These are phyloP conservation scores for Ailuropoda melanoleuca DNA, from an alignment of 2,113 vertebrate genomes.

Conservation along the genomic window DNA sequence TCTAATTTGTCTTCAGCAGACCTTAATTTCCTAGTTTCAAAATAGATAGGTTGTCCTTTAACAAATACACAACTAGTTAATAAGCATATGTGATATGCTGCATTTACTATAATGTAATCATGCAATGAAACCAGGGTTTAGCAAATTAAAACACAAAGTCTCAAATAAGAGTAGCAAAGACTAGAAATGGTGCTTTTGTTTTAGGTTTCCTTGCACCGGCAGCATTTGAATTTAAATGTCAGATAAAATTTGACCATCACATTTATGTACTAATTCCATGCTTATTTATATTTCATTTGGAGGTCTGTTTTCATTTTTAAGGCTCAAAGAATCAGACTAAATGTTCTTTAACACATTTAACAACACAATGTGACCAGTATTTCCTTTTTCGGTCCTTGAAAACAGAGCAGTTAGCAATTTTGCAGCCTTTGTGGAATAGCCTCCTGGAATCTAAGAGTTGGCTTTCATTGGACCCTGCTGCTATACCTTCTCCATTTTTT, in stretches of 20 bases:
- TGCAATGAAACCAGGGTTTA: conserved; percentile 18
- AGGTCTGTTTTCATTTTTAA: neutral
- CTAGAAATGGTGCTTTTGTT: neutral
- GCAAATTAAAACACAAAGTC: neutral
- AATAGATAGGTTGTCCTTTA: conserved; percentile 43
- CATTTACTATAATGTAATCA: neutral
- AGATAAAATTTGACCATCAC: neutral
- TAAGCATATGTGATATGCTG: neutral
- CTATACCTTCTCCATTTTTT: neutral
- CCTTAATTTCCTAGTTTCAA: conserved; percentile 64
- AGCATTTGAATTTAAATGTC: neutral
- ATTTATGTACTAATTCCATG: neutral
- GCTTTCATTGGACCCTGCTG: neutral
- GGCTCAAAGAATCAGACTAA: neutral
- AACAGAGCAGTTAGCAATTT: neutral
- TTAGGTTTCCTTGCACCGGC: neutral
- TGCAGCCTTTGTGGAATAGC: neutral
- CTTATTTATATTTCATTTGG: neutral
- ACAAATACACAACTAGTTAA: neutral
- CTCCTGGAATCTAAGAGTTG: neutral
- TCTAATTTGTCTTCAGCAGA: conserved; percentile 67
- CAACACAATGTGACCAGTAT: neutral
- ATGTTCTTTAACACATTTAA: neutral
- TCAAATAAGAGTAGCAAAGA: neutral
- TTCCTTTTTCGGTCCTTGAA: neutral